Percentiles rank a stretch among this genome's conserved stretches.
phyloP scores from a whole-genome alignment of 2,797 vertebrate species.

The Cirrhinus mrigala region DNA sequence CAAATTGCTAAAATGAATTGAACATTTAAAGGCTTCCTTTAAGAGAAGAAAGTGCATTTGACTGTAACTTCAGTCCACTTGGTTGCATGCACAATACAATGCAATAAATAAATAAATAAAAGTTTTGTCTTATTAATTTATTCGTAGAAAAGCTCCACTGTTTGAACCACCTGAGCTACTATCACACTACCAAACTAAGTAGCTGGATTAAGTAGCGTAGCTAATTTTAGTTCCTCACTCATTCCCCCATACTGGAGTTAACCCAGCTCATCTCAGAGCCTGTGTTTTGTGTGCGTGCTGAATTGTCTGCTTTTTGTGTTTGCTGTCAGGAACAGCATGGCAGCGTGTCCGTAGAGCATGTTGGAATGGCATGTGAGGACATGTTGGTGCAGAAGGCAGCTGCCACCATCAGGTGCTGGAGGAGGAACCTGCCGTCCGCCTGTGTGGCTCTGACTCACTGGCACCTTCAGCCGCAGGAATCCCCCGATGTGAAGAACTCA shows the following conservation, averaged over 20 bases:
- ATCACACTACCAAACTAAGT: neutral
- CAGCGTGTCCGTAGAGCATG: conserved; percentile 57
- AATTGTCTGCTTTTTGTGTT: conserved; percentile 52
- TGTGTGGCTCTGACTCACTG: conserved; percentile 53
- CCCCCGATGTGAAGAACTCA: conserved; percentile 75
- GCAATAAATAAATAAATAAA: neutral
- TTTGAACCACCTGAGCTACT: neutral
- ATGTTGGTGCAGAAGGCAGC: conserved; percentile 69
- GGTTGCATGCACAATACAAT: neutral
- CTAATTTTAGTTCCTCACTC: neutral
- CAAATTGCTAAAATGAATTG: neutral
- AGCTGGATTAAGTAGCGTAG: neutral
- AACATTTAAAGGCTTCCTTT: neutral
- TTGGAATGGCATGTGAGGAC: conserved; percentile 76
- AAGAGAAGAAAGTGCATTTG: neutral
- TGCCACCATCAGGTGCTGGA: conserved; percentile 73
- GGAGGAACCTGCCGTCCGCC: conserved; percentile 48
- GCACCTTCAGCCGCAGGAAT: conserved; percentile 74
- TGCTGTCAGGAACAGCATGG: conserved; percentile 63
- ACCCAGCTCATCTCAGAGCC: neutral
- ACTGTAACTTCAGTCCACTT: neutral
- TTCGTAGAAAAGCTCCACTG: neutral
- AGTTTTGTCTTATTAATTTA: neutral
- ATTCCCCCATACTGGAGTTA: neutral
- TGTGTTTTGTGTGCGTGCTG: conserved; percentile 34